phyloP scores from a whole-genome alignment of 1,140 invertebrate genomes.

The Meloidogyne exigua region DNA sequence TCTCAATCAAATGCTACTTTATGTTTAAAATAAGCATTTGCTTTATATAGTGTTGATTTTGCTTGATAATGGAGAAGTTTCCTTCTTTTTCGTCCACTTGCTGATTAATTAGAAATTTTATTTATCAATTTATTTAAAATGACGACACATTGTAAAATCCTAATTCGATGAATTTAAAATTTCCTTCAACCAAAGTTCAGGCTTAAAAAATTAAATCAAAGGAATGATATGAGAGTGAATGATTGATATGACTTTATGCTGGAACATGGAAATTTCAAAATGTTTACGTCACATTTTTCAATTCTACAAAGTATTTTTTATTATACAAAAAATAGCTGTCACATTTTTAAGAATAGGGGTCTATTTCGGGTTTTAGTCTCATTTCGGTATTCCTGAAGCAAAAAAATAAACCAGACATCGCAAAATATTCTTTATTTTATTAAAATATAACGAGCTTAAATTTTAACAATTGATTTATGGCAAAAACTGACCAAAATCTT shows the following conservation, averaged over 20 bases:
- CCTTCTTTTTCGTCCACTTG: not conserved
- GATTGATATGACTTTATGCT: not conserved
- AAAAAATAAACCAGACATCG: too few species aligned
- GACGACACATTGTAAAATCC: not conserved
- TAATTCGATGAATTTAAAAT: not conserved
- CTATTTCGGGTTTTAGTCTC: too few species aligned
- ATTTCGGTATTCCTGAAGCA: too few species aligned
- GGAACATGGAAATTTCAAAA: too few species aligned
- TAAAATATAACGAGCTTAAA: too few species aligned
- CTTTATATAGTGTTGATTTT: not conserved
- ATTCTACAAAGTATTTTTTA: too few species aligned
- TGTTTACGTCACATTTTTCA: too few species aligned
- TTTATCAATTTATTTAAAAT: not conserved
- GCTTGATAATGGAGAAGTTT: not conserved
- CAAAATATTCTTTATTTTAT: too few species aligned
- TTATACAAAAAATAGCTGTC: too few species aligned
- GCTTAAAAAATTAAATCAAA: not conserved
- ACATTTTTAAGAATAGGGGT: too few species aligned
- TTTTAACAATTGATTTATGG: too few species aligned
- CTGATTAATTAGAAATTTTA: not conserved
- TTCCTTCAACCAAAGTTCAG: not conserved
- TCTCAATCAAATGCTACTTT: not conserved
- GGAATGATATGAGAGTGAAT: not conserved
- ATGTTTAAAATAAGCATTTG: not conserved
- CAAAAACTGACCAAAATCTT: too few species aligned